Conservation (phyloP, 2,888 invertebrate genomes). For the Atrina japonica region DNA sequence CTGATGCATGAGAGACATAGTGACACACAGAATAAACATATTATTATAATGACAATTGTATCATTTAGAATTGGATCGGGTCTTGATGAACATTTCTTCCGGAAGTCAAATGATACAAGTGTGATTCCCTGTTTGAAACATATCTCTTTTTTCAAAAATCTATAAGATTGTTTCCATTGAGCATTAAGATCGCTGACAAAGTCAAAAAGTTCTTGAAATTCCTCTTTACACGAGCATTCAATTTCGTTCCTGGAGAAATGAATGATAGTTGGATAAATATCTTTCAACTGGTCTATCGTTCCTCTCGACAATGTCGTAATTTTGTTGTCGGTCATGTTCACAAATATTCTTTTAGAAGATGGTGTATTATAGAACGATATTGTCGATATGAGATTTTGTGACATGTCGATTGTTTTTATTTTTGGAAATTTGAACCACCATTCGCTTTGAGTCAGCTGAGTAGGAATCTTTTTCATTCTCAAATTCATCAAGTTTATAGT, state of each 20-base stretch:
- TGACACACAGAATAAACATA: conserved; percentile 1
- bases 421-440: conserved; percentile 1
- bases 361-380: conserved; percentile 1
- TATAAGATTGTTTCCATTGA: not conserved
- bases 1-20: not conserved
- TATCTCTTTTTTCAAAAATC: conserved; percentile 4
- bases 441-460: conserved; percentile 1
- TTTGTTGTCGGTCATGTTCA: conserved; percentile 1
- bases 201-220: not conserved
- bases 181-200: conserved; percentile 5
- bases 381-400: conserved; percentile 5
- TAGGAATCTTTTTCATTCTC: not conserved
- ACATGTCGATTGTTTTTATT: conserved; percentile 14
- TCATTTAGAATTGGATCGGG: too few species aligned
- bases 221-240: not conserved
- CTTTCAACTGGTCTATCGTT: conserved; percentile 3
- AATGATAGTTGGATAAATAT: not conserved
- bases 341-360: not conserved
- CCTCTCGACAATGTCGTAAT: conserved; percentile 2
- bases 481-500: conserved; percentile 5
- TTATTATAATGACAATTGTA: not conserved
- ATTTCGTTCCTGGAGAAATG: conserved; percentile 9
- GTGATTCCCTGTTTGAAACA: conserved; percentile 1
- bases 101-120: not conserved
- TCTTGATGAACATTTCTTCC: not conserved